A percentile compares a stretch with the other conserved stretches of the same genome.
Conservation (phyloP, 2,888 invertebrate genomes). For the Scaptomyza caliginosa region DNA sequence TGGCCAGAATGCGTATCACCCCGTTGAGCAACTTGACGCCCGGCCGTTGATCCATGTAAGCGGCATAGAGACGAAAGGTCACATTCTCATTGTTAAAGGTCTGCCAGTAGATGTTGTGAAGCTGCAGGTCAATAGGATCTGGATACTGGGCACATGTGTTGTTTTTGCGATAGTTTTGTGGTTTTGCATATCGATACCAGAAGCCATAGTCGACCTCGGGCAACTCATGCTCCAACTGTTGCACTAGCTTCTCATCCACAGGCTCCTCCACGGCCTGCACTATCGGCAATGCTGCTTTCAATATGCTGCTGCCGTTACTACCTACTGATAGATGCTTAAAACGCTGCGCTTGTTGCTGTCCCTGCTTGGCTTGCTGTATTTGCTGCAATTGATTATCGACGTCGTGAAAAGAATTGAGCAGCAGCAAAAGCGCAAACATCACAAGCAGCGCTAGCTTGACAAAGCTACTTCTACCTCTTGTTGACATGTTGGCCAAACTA, state of each 20-base stretch:
- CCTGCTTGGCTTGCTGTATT: background rate
- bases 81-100: constrained; percentile 91
- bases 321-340: background rate
- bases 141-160: constrained; percentile 91
- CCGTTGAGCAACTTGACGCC: constrained; percentile 88
- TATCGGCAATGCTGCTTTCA: constrained; percentile 1
- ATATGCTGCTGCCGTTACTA: too few relatives aligned
- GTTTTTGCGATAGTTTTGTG: constrained; percentile 35
- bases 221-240: constrained; percentile 56
- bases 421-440: constrained; percentile 40
- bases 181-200: constrained; percentile 61
- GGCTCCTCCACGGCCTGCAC: constrained; percentile 42
- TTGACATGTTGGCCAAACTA: constrained; percentile 54
- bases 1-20: constrained; percentile 90
- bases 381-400: constrained; percentile 3
- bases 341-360: background rate
- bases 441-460: constrained; percentile 27
- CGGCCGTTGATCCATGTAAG: constrained; percentile 92
- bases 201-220: constrained; percentile 65
- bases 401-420: constrained; percentile 29
- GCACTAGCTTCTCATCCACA: constrained; percentile 44
- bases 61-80: constrained; percentile 94
- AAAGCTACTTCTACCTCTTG: constrained; percentile 47
- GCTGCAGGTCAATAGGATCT: constrained; percentile 92
- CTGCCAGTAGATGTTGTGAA: constrained; percentile 97